phyloP scores from a whole-genome alignment of 2,797 vertebrate species.

The Lithobates pipiens region DNA sequence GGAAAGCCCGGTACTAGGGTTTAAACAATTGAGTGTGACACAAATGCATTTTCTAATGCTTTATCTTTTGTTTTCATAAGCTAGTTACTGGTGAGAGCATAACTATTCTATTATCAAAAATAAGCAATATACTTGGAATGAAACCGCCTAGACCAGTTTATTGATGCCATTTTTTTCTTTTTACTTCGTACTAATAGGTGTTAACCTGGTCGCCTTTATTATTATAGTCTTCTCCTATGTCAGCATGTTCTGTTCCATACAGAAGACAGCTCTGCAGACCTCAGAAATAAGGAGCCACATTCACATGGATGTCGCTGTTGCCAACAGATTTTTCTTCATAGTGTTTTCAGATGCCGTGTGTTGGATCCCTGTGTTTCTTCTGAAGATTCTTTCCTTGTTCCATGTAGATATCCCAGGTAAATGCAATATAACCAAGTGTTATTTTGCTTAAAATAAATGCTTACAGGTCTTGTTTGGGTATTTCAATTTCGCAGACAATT shows the following conservation, averaged over 20 bases:
- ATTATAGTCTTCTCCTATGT: constrained; percentile 78
- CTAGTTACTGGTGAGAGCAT: no score
- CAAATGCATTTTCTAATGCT: no score
- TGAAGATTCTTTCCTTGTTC: constrained; percentile 81
- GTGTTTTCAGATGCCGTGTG: constrained; percentile 92
- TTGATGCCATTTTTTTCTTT: neutral
- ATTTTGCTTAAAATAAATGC: no score
- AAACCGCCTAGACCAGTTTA: neutral
- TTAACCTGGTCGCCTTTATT: constrained; percentile 82
- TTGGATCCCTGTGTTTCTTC: constrained; percentile 87
- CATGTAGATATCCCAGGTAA: constrained; percentile 81
- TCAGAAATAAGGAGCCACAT: constrained; percentile 77
- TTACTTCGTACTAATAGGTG: constrained; percentile 67
- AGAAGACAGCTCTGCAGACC: constrained; percentile 80
- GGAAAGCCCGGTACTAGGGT: no score
- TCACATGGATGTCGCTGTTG: constrained; percentile 77
- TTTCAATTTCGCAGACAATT: neutral
- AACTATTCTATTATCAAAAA: no score
- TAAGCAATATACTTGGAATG: neutral
- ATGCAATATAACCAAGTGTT: no score
- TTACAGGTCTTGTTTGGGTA: no score
- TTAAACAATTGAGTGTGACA: no score
- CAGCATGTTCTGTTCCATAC: constrained; percentile 83
- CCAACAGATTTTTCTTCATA: constrained; percentile 84
- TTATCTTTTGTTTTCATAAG: no score